Conservation (phyloP, 2,113 vertebrate species). For the Zosterops hypoxanthus region DNA sequence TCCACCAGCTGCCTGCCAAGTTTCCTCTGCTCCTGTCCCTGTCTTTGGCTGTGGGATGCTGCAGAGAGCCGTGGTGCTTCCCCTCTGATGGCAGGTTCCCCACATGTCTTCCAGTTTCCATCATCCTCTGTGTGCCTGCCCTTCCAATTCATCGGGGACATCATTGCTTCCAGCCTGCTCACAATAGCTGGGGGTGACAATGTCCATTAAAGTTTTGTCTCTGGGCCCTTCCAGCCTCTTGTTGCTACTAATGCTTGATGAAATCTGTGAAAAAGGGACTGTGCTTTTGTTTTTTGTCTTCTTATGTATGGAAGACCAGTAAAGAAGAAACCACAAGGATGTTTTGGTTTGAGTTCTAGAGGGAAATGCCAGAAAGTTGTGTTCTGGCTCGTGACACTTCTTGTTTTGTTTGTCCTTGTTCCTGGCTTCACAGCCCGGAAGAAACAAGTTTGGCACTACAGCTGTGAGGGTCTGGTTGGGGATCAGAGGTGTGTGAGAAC, state of each 20-base stretch:
- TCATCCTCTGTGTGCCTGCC: not conserved
- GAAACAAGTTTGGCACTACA: not conserved
- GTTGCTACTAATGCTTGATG: not conserved
- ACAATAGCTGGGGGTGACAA: not conserved
- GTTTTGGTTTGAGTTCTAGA: not conserved
- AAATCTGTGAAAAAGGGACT: not conserved
- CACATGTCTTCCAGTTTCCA: not conserved
- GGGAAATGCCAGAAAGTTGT: not conserved
- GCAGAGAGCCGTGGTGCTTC: not conserved
- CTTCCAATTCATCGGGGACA: not conserved
- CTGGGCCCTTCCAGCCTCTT: not conserved
- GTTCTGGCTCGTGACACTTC: not conserved
- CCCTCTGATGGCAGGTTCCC: rapidly evolving
- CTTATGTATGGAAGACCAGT: not conserved
- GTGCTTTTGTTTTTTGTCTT: rapidly evolving
- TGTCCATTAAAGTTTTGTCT: not conserved
- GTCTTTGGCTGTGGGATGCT: not conserved
- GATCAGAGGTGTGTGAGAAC: not conserved
- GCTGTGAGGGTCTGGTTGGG: not conserved
- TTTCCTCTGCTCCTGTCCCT: not conserved
- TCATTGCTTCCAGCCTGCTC: not conserved
- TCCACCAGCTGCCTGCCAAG: not conserved
- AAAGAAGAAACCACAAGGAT: not conserved
- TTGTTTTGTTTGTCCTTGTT: not conserved
- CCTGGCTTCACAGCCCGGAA: not conserved